Evolutionary conservation across 2,113 vertebrate genomes (phyloP).

Genomic region (Arenaria interpres): DNA sequence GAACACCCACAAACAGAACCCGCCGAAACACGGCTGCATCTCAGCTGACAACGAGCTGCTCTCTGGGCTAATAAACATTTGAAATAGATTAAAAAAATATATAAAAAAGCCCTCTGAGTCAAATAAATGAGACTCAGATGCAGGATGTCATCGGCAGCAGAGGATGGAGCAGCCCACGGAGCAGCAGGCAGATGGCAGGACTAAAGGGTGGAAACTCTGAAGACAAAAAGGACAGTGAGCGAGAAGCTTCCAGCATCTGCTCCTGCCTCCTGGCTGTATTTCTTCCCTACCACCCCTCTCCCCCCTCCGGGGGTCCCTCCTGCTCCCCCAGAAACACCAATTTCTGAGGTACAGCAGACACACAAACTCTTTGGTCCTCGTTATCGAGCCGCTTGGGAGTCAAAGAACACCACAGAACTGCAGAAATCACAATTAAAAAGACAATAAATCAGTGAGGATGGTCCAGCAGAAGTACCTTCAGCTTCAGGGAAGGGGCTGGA

Average conservation of each 20-base stretch:
- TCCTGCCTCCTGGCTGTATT: neutral
- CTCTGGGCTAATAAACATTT: neutral
- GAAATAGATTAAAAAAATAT: neutral
- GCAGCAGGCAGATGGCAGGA: neutral
- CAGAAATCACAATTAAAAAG: neutral
- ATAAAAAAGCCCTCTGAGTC: neutral
- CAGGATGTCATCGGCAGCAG: neutral
- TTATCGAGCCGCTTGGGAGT: accelerated
- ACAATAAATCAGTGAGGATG: neutral
- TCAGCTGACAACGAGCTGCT: accelerated
- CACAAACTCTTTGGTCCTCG: accelerated
- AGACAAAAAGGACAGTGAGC: neutral
- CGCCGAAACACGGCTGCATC: neutral
- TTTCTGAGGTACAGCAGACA: too few relatives aligned
- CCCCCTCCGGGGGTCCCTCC: neutral
- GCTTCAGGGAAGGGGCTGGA: neutral
- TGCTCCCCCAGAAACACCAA: neutral
- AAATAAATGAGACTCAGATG: neutral
- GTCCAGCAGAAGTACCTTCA: neutral
- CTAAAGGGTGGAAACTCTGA: neutral
- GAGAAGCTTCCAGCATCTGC: neutral
- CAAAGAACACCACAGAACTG: neutral
- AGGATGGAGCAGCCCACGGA: neutral
- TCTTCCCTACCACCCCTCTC: too few relatives aligned
- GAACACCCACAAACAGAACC: neutral